Percentiles rank a stretch among this genome's conserved stretches.
These are phyloP conservation scores for Sphaeridia pumilis DNA, from an alignment of 2,888 invertebrate genomes.

Conservation along the genomic window DNA sequence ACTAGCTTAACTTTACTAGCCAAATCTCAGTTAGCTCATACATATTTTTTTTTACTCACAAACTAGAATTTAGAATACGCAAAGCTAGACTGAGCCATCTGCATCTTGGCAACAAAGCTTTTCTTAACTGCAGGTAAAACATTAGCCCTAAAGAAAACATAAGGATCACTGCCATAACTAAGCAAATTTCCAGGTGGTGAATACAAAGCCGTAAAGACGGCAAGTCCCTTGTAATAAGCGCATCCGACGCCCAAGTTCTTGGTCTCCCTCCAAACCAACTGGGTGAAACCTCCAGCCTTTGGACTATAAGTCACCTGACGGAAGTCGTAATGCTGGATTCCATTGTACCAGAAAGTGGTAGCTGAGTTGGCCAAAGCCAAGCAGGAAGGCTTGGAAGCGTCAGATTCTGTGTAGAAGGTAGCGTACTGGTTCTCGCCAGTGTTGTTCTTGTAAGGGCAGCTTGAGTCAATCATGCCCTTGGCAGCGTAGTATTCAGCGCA, in stretches of 20 bases:
- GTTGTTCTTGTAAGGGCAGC: conserved; percentile 11
- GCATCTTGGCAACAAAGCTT: neutral
- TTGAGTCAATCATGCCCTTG: conserved; percentile 9
- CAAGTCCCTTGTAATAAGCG: conserved; percentile 2
- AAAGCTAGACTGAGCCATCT: neutral
- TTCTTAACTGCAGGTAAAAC: neutral
- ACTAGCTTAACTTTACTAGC: too few species aligned
- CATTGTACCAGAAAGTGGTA: conserved; percentile 18
- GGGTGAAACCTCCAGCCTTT: conserved; percentile 7
- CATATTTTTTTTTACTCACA: too few species aligned
- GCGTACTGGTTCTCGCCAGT: conserved; percentile 15
- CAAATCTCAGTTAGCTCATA: too few species aligned
- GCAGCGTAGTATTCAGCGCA: conserved; percentile 12
- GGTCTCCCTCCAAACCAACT: conserved; percentile 8
- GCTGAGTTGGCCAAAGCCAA: conserved; percentile 8
- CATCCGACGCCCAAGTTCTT: conserved; percentile 2
- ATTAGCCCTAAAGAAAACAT: neutral
- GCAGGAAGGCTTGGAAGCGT: neutral
- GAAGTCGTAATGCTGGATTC: conserved; percentile 8
- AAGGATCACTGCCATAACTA: neutral
- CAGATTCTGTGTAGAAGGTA: conserved; percentile 8
- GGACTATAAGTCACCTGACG: neutral
- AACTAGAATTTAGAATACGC: neutral
- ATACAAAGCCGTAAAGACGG: conserved; percentile 3
- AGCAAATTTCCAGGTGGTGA: conserved; percentile 7